phyloP scores from a whole-genome alignment of 2,888 invertebrate species.

The Eilema griseolum region DNA sequence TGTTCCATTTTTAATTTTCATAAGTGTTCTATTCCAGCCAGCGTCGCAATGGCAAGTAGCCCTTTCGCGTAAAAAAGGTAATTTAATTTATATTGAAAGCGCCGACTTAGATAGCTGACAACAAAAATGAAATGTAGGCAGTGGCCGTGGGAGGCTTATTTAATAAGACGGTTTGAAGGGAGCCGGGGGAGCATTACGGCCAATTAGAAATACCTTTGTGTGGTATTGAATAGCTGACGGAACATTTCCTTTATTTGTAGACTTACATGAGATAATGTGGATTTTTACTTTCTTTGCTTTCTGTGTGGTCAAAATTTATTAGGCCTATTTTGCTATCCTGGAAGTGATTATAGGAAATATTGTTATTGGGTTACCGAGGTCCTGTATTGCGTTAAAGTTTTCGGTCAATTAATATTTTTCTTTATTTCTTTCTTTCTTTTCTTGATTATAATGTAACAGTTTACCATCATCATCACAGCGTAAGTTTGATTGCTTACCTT shows the following conservation, averaged over 20 bases:
- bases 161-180: conserved; percentile 33
- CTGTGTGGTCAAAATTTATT: no score
- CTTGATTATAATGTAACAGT: no score
- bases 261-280: conserved; percentile 25
- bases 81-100: conserved; percentile 40
- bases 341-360: no score
- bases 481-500: no score
- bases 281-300: conserved; percentile 17
- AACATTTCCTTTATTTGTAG: conserved; percentile 32
- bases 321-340: no score
- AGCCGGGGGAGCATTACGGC: conserved; percentile 29
- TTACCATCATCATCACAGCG: no score
- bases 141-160: conserved; percentile 34
- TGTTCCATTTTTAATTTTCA: conserved; percentile 45
- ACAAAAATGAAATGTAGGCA: conserved; percentile 39
- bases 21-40: conserved; percentile 35
- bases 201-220: conserved; percentile 42
- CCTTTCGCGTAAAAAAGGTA: conserved; percentile 43
- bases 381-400: no score
- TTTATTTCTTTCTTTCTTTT: no score
- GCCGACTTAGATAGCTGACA: conserved; percentile 35
- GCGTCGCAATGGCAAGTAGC: conserved; percentile 29
- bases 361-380: no score
- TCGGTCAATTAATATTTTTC: no score
- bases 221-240: conserved; percentile 40